Evolutionary conservation across 2,797 vertebrate species (phyloP).

Genomic region (Dicrostonyx torquatus): DNA sequence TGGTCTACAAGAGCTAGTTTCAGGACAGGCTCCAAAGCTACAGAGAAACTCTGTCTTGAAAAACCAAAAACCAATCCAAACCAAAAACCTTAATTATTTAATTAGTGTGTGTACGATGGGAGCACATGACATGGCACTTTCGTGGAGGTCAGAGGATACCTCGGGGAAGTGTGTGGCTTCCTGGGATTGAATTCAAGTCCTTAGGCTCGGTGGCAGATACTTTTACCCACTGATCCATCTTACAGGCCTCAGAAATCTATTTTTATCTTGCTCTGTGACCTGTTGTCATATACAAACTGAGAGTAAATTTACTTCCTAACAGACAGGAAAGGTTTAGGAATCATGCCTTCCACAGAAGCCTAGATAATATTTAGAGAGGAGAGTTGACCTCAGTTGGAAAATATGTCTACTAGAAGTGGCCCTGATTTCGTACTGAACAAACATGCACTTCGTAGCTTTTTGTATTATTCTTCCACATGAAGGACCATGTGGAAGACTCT

Average conservation of each 20-base stretch:
- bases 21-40: too few species aligned
- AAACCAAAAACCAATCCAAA: too few species aligned
- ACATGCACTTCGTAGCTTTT: constrained; percentile 22
- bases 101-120: not conserved
- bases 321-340: constrained; percentile 31
- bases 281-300: constrained; percentile 4
- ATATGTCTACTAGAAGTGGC: constrained; percentile 14
- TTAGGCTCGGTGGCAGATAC: not conserved
- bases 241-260: not conserved
- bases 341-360: not conserved
- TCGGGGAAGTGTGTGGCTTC: not conserved
- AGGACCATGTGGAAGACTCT: not conserved
- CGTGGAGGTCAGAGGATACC: not conserved
- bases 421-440: not conserved
- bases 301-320: constrained; percentile 32
- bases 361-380: constrained; percentile 25
- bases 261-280: constrained; percentile 29
- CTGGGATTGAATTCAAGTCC: not conserved
- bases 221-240: not conserved
- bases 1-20: too few species aligned
- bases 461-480: constrained; percentile 21
- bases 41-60: too few species aligned
- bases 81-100: not conserved
- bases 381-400: not conserved
- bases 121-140: too few species aligned